phyloP scores from a whole-genome alignment of 2,888 invertebrate genomes.

The Stratiomys singularior region DNA sequence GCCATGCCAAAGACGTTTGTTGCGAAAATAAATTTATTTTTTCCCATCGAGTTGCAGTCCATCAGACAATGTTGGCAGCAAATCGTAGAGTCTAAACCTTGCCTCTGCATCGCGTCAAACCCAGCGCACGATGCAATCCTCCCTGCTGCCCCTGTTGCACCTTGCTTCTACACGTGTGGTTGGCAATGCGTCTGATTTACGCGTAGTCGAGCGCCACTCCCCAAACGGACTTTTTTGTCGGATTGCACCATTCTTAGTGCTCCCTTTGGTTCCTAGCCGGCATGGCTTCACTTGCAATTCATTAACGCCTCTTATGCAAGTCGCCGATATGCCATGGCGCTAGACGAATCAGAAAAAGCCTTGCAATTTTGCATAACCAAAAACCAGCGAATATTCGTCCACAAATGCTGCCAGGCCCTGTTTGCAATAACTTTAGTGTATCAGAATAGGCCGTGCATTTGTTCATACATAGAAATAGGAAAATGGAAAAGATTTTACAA shows the following conservation, averaged over 20 bases:
- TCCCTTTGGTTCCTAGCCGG: background rate
- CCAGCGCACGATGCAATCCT: background rate
- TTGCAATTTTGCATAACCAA: slow-evolving; percentile 2
- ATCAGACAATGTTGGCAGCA: too few species aligned
- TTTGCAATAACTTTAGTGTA: too few species aligned
- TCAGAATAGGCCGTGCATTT: too few species aligned
- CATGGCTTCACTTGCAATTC: background rate
- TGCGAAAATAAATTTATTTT: too few species aligned
- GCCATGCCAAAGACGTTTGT: too few species aligned
- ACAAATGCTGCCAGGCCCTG: too few species aligned
- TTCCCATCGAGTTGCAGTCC: too few species aligned
- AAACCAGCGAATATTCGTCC: background rate
- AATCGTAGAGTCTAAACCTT: too few species aligned
- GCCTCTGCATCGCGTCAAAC: background rate
- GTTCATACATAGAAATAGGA: too few species aligned
- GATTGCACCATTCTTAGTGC: slow-evolving; percentile 38
- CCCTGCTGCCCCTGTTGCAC: slow-evolving; percentile 18
- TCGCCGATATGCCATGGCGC: background rate
- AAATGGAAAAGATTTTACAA: too few species aligned
- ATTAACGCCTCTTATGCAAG: slow-evolving; percentile 5
- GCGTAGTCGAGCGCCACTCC: slow-evolving; percentile 48
- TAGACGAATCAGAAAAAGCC: slow-evolving; percentile 26
- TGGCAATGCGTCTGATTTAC: slow-evolving; percentile 7
- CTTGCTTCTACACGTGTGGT: background rate
- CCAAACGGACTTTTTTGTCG: slow-evolving; percentile 44